Evolutionary conservation across 2,113 vertebrate genomes (phyloP).

Genomic region (Apodemus speciosus): DNA sequence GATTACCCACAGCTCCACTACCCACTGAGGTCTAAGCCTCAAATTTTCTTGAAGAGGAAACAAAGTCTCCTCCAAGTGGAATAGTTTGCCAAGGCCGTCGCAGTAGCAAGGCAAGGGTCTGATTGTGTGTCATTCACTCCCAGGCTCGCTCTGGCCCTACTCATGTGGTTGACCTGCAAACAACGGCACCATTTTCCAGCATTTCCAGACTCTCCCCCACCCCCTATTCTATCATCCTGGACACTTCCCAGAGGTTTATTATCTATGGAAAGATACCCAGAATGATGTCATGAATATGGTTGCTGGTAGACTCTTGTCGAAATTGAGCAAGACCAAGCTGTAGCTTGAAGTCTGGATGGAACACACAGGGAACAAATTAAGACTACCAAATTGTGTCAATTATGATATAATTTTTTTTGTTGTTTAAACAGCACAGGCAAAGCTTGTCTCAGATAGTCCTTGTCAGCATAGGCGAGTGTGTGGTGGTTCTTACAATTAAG

Average conservation of each 20-base stretch:
- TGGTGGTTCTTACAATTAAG: background rate
- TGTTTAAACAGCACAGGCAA: background rate
- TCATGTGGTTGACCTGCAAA: background rate
- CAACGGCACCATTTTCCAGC: background rate
- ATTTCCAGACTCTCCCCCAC: slow-evolving; percentile 18
- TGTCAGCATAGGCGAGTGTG: background rate
- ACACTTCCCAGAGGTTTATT: slow-evolving; percentile 63
- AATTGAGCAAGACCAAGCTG: slow-evolving; percentile 33
- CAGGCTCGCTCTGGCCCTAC: background rate
- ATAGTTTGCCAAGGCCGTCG: background rate
- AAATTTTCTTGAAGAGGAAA: background rate
- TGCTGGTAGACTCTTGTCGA: slow-evolving; percentile 46
- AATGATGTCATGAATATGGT: slow-evolving; percentile 61
- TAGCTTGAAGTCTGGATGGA: slow-evolving; percentile 32
- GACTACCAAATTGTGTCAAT: background rate
- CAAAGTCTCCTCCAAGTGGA: background rate
- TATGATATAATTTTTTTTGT: background rate
- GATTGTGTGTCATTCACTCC: background rate
- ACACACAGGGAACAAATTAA: slow-evolving; percentile 25
- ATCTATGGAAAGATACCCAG: slow-evolving; percentile 69
- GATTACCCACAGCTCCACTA: background rate
- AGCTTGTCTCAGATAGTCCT: background rate
- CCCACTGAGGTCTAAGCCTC: background rate
- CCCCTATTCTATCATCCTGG: slow-evolving; percentile 50
- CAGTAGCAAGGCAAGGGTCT: background rate